These are phyloP conservation scores for Gracilinanus agilis DNA, from an alignment of 2,113 vertebrate species.

Conservation along the genomic window DNA sequence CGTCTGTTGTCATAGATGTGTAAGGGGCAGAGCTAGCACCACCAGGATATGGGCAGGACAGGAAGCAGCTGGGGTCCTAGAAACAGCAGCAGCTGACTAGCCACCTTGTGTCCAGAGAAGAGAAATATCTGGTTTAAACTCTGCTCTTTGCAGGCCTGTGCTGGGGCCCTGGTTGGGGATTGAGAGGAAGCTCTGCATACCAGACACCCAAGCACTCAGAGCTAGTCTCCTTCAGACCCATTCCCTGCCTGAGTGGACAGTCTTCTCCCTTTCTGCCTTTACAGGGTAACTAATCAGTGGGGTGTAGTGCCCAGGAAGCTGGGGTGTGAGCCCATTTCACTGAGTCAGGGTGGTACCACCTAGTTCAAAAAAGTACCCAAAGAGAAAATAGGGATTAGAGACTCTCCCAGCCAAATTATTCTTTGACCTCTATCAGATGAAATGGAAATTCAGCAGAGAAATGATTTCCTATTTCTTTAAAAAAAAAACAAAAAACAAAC, in stretches of 20 bases:
- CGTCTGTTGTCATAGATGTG: not conserved
- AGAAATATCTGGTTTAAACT: not conserved
- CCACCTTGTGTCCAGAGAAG: conserved; percentile 25
- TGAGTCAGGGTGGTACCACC: conserved; percentile 69
- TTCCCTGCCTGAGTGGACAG: not conserved
- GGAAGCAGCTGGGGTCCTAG: conserved; percentile 70
- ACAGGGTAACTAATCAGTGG: conserved; percentile 18
- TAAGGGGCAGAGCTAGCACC: not conserved
- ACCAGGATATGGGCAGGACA: conserved; percentile 52
- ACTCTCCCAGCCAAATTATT: conserved; percentile 19
- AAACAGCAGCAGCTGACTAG: conserved; percentile 57
- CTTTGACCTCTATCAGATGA: not conserved
- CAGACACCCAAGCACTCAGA: not conserved
- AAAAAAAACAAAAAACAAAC: too few relatives aligned
- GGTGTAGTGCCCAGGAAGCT: conserved; percentile 14
- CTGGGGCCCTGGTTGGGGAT: not conserved
- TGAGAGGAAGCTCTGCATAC: conserved; percentile 29
- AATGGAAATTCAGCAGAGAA: not conserved
- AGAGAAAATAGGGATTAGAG: conserved; percentile 36
- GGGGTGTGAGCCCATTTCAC: conserved; percentile 63
- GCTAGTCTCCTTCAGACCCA: not conserved
- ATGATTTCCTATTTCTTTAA: not conserved
- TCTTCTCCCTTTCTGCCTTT: conserved; percentile 17
- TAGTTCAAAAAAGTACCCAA: conserved; percentile 45
- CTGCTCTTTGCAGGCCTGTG: not conserved